These are phyloP conservation scores for Nemoura dubitans DNA, from an alignment of 2,888 invertebrate genomes.

Conservation along the genomic window DNA sequence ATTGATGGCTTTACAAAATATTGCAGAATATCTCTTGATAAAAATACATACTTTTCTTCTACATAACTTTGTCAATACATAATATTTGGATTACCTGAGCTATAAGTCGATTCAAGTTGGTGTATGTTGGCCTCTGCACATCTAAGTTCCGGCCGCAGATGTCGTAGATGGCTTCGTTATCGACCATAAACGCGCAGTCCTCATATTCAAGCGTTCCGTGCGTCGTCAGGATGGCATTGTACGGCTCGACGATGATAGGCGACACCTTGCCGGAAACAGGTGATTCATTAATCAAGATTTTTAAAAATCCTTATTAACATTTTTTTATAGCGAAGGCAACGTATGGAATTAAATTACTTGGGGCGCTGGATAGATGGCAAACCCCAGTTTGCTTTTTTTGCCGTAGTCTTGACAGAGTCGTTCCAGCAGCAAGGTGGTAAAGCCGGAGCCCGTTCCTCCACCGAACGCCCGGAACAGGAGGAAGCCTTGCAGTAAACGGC, in stretches of 20 bases:
- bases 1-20: too few species aligned
- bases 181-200: constrained; percentile 77
- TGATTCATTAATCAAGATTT: neutral
- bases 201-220: constrained; percentile 75
- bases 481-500: constrained; percentile 68
- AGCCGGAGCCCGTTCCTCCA: constrained; percentile 82
- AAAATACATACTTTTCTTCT: too few species aligned
- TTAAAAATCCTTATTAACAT: too few species aligned
- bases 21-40: too few species aligned
- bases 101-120: constrained; percentile 83
- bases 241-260: constrained; percentile 79
- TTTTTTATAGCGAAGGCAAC: too few species aligned
- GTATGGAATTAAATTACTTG: neutral
- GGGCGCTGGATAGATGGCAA: constrained; percentile 74
- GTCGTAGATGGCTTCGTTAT: constrained; percentile 79
- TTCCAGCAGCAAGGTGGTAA: constrained; percentile 75
- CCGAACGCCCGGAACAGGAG: constrained; percentile 75
- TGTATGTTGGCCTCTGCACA: constrained; percentile 82
- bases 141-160: constrained; percentile 73
- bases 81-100: constrained; percentile 65
- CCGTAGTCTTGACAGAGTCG: constrained; percentile 69
- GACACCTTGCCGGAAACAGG: constrained; percentile 64
- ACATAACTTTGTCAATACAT: too few species aligned
- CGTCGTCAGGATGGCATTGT: constrained; percentile 75
- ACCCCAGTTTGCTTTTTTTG: constrained; percentile 72